Evolutionary conservation across 1,140 invertebrate species (phyloP).

Genomic region (Drosophila lacertosa): DNA sequence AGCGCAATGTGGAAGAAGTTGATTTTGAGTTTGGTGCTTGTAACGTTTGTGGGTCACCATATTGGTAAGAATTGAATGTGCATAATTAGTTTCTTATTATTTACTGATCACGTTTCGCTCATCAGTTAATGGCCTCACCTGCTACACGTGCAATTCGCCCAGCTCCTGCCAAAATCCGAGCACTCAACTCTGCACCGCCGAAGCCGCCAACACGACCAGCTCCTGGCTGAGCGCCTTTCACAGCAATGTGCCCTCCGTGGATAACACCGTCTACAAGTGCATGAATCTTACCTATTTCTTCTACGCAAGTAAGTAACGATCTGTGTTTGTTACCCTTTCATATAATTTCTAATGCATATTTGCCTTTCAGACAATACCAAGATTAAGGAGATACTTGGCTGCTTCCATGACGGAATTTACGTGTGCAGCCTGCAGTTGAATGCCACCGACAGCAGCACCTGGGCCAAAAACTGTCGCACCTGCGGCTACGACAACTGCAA

Average conservation of each 20-base stretch:
- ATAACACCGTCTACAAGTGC: constrained; percentile 28
- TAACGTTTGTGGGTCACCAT: constrained; percentile 47
- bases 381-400: constrained; percentile 34
- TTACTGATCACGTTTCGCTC: too few species aligned
- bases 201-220: constrained; percentile 47
- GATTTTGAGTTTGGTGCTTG: constrained; percentile 38
- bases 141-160: constrained; percentile 41
- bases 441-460: not conserved
- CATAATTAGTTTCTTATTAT: too few species aligned
- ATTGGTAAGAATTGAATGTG: constrained; percentile 36
- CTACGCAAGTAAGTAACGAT: constrained; percentile 11
- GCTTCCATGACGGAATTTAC: constrained; percentile 21
- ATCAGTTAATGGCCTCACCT: constrained; percentile 46
- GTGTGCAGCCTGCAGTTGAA: constrained; percentile 34
- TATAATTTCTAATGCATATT: not conserved
- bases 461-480: not conserved
- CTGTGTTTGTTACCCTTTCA: too few species aligned
- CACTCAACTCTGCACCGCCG: constrained; percentile 32
- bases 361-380: constrained; percentile 5
- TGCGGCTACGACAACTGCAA: constrained; percentile 48
- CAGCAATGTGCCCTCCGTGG: constrained; percentile 19
- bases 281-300: constrained; percentile 37
- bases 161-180: constrained; percentile 27
- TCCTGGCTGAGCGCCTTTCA: constrained; percentile 8
- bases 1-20: constrained; percentile 57